phyloP scores from a whole-genome alignment of 2,113 vertebrate species.

The Tetrax tetrax region DNA sequence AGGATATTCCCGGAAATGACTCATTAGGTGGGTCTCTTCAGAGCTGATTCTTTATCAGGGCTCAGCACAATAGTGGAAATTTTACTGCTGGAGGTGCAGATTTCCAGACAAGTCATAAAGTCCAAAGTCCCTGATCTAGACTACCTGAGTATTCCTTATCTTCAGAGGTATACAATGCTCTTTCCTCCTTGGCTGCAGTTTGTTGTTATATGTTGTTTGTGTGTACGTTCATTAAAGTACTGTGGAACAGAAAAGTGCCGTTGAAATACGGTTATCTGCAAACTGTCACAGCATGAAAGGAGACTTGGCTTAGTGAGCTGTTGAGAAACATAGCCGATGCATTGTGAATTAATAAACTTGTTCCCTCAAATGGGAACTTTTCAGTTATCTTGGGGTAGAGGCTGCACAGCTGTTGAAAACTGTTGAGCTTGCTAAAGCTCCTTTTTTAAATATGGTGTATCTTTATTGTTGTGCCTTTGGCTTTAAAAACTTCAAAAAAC shows the following conservation, averaged over 20 bases:
- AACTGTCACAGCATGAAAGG: not conserved
- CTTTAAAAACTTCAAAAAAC: not conserved
- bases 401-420: not conserved
- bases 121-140: not conserved
- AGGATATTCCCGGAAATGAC: conserved; percentile 34
- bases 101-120: not conserved
- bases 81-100: conserved; percentile 19
- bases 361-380: not conserved
- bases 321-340: not conserved
- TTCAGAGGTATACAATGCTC: not conserved
- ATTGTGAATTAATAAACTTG: not conserved
- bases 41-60: conserved; percentile 23
- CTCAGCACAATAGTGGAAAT: not conserved
- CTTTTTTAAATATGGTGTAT: not conserved
- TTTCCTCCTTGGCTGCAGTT: not conserved
- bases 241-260: not conserved
- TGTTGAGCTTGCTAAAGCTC: not conserved
- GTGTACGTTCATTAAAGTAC: not conserved
- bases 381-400: not conserved
- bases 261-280: not conserved
- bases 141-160: conserved; percentile 23
- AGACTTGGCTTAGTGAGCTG: not conserved
- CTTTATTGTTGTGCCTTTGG: not conserved
- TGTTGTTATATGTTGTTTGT: not conserved
- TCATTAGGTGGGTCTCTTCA: conserved; percentile 30